A percentile compares a stretch with the other conserved stretches of the same genome.
Evolutionary conservation across 2,888 invertebrate species (phyloP).

Genomic region (Silvanus unidentatus): DNA sequence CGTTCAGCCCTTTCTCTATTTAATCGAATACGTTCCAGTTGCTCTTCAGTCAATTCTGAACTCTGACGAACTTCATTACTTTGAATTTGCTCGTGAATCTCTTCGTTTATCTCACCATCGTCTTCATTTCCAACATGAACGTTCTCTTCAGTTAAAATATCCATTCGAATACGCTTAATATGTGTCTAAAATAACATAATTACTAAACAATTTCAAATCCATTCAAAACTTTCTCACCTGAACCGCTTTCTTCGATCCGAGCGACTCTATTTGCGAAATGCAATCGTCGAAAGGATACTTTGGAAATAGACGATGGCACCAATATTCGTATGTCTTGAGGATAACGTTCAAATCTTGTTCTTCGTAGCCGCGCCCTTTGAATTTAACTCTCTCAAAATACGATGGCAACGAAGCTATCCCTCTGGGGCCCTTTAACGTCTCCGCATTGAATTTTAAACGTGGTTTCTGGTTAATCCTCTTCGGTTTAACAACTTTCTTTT

Average conservation of each 20-base stretch:
- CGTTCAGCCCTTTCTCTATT: constrained; percentile 43
- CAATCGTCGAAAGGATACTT: constrained; percentile 84
- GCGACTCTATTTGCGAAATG: constrained; percentile 67
- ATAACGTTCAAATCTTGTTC: constrained; percentile 73
- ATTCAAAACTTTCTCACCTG: constrained; percentile 51
- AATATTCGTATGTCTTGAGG: constrained; percentile 81
- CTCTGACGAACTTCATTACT: constrained; percentile 1
- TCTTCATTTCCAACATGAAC: constrained; percentile 50
- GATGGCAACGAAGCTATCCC: constrained; percentile 77
- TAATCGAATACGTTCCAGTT: constrained; percentile 61
- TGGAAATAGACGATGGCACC: constrained; percentile 90
- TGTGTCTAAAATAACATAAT: constrained; percentile 51
- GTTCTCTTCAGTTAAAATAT: constrained; percentile 50
- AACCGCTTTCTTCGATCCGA: constrained; percentile 76
- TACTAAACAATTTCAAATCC: neutral
- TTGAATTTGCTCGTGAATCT: constrained; percentile 10
- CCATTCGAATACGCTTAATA: constrained; percentile 60
- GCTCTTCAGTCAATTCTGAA: constrained; percentile 52
- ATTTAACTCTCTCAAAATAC: constrained; percentile 75
- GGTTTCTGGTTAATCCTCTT: constrained; percentile 60
- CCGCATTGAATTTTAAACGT: constrained; percentile 61
- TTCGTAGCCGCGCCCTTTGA: constrained; percentile 77
- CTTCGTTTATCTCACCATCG: constrained; percentile 17
- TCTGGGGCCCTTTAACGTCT: constrained; percentile 67
- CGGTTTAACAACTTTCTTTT: constrained; percentile 44